Evolutionary conservation across 1,140 invertebrate genomes (phyloP), one percentile per base, ranked within the genome.

Genomic region (Caenorhabditis briggsae): DNA sequence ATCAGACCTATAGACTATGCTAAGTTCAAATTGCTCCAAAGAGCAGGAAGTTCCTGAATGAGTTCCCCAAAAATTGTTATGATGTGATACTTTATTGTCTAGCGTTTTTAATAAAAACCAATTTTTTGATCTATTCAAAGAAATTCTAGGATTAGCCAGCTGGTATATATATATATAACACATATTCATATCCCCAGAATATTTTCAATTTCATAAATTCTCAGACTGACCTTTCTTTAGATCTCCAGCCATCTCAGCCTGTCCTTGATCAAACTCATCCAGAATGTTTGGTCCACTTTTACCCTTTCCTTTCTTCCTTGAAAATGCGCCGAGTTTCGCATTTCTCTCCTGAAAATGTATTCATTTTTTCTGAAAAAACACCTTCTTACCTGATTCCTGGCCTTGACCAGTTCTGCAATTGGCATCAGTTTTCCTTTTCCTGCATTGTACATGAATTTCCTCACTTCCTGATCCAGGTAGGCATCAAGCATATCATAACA

Each of bases 391-490:
- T 88, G 70, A 41, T 88, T 88, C n/a, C 87, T 56, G 2, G 48
- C 53, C 41, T 88, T 88, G 23, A 88, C 86, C 33, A 88, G 82
- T 65, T 88, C 87, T n/a, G 87, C 53, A 23, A 88, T 41, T 12
- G 87, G 64, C 50, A 87, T 82, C 46, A 88, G 33, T 46, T 88
- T 88, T 48, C 86, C 87, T 82, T 88, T 88, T 43, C 87, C 87
- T 18, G 43, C 58, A 43, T 88, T 88, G 48, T 88, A 88, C 86
- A 88, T 65, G 56, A 43, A 88, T 7, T 83, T 65, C 53, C 82
- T 95, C 2, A 98, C 96, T 83, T 58, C 55, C 41, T 83, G 55
- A 33, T 83, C 58, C 33, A 83, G 25, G 41, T 83, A 83, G 6
- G 82, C 82, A 59, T 83, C 82, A 2, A 64, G 55, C 23, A 83